Base-by-base conservation (phyloP, 2,113 vertebrate genomes). In the Coptodon bakossiorum region DNA sequence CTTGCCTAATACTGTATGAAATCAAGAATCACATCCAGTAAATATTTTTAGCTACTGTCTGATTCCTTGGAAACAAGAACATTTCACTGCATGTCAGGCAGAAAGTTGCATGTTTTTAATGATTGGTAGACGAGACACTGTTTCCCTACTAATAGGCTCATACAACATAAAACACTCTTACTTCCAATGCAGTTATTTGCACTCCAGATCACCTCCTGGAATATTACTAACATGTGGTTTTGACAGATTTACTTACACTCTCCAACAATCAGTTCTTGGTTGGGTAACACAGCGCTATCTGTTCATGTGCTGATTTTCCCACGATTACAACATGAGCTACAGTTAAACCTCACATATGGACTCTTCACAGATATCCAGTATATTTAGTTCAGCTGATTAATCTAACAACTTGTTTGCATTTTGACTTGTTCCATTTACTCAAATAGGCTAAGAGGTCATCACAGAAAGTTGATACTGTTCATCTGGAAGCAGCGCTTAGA, bases 231-330 rank as follows among this genome's bases (percentile, higher is more conserved):
- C 82, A 85, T 86, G 38, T 57, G 48, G 12, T 80, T 82, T 88
- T 81, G 73, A 50, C 31, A 59, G 9, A 48, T 78, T 84, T 19
- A 27, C 45, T 86, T 40, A 45, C 57, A 90, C 17, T 27, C 63
- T 45, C 29, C 36, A 14, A 24, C 9, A 87, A 34, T 11, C 66
- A 11, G 43, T 36, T 29, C 17, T 6, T 10, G 24, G 66, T 87
- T 88, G 57, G 24, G 43, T 83, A 90, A 90, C 83, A 43, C 34
- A 17, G 14, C 16, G 50, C 12, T 91, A 83, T 81, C 34, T 76
- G 19, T 19, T 79, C 92, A 91, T 53, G 22, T 94, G 93, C 19
- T 53, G 13, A n/a, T 82, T 87, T 92, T 94, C 94, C 82, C 93
- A 94, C 43, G 53, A 79, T 56, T 40, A 29, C 11, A 36, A 34